Evolutionary conservation across 2,888 invertebrate species (phyloP).

Genomic region (Apotomis betuletana): DNA sequence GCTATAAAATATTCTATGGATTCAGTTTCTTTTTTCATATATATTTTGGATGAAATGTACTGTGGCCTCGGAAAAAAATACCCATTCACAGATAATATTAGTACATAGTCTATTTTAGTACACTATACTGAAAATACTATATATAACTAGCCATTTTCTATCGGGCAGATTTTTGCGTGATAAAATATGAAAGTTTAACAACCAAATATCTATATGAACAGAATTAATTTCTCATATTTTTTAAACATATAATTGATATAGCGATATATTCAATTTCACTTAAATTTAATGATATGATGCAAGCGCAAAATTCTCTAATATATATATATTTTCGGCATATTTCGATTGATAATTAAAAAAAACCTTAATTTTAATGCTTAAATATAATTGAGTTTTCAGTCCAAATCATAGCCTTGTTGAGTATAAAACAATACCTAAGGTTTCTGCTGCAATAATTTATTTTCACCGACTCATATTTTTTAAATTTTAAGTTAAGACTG

Average conservation of each 20-base stretch:
- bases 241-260: slow-evolving; percentile 47
- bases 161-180: slow-evolving; percentile 50
- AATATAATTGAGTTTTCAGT: slow-evolving; percentile 29
- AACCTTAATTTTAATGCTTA: slow-evolving; percentile 8
- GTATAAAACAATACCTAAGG: not conserved
- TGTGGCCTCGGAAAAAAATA: slow-evolving; percentile 19
- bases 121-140: slow-evolving; percentile 39
- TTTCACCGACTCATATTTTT: too few species aligned
- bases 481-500: too few species aligned
- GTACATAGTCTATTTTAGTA: slow-evolving; percentile 35
- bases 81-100: slow-evolving; percentile 29
- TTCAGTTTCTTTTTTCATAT: slow-evolving; percentile 14
- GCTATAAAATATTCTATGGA: slow-evolving; percentile 26
- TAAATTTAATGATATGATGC: slow-evolving; percentile 79
- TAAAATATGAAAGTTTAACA: slow-evolving; percentile 52
- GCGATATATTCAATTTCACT: slow-evolving; percentile 55
- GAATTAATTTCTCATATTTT: slow-evolving; percentile 47
- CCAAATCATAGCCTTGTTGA: slow-evolving; percentile 31
- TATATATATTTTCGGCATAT: slow-evolving; percentile 16
- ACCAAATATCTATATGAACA: slow-evolving; percentile 52
- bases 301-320: slow-evolving; percentile 66
- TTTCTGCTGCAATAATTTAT: too few species aligned
- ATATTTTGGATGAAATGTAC: slow-evolving; percentile 12
- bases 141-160: slow-evolving; percentile 50
- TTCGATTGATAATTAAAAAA: slow-evolving; percentile 8